Evolutionary conservation across 2,888 invertebrate genomes (phyloP).

Genomic region (Bhutanitis thaidina): DNA sequence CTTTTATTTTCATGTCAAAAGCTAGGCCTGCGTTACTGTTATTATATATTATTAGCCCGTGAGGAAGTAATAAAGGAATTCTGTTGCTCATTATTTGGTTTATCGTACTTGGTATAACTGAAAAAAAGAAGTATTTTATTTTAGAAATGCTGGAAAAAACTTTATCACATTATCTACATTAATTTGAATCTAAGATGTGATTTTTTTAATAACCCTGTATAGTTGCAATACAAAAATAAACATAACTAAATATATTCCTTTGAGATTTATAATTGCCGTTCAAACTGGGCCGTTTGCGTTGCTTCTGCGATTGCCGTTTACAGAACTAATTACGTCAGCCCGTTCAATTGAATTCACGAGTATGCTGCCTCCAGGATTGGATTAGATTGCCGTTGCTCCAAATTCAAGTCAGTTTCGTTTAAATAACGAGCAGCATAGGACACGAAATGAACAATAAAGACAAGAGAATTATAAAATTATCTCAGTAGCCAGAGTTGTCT

Average conservation of each 20-base stretch:
- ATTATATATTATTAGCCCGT: no score
- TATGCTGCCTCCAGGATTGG: background rate
- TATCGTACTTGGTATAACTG: no score
- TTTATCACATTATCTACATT: no score
- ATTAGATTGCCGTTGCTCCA: background rate
- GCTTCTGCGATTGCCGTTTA: background rate
- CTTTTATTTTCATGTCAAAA: no score
- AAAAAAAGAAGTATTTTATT: no score
- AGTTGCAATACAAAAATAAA: no score
- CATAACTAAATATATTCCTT: background rate
- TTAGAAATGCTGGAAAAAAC: no score
- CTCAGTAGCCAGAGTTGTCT: constrained; percentile 8
- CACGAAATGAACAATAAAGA: background rate
- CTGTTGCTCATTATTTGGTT: no score
- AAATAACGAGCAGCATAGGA: background rate
- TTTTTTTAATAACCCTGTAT: no score
- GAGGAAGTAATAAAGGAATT: no score
- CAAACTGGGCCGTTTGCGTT: background rate
- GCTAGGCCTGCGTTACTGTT: no score
- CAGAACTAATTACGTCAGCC: background rate
- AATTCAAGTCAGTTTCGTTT: background rate
- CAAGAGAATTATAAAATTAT: background rate
- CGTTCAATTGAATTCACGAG: background rate
- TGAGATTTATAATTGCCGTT: background rate
- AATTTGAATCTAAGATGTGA: no score